Percentiles rank a stretch among this genome's conserved stretches.
These are phyloP conservation scores for Hyles vespertilio DNA, from an alignment of 1,140 invertebrate genomes.

Conservation along the genomic window DNA sequence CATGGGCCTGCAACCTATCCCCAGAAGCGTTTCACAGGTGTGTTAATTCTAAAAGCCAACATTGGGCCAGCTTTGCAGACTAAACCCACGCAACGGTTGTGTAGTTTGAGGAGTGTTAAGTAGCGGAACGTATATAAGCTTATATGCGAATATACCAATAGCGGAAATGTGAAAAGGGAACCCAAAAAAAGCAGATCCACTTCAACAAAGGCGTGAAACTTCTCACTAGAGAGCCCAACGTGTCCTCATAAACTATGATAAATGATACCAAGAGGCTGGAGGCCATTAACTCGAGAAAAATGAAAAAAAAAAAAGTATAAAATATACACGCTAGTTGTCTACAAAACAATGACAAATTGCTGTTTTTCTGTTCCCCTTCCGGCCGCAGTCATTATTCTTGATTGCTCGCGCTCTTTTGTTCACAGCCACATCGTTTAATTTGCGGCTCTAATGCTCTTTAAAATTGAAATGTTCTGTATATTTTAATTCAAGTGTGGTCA, in stretches of 20 bases:
- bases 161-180: too few species aligned
- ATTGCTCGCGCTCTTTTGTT: conserved; percentile 21
- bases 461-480: background rate
- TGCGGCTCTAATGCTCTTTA: background rate
- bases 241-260: conserved; percentile 25
- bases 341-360: conserved; percentile 33
- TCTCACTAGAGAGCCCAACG: background rate
- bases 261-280: conserved; percentile 17
- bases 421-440: conserved; percentile 13
- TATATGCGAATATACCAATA: too few species aligned
- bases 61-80: too few species aligned
- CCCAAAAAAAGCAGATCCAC: too few species aligned
- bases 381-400: conserved; percentile 22
- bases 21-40: too few species aligned
- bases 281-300: conserved; percentile 24
- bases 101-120: too few species aligned
- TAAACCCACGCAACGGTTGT: too few species aligned
- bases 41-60: too few species aligned
- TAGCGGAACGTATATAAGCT: too few species aligned
- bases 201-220: too few species aligned
- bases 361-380: conserved; percentile 13
- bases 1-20: too few species aligned
- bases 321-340: conserved; percentile 13
- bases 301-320: conserved; percentile 17
- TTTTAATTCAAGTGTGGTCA: too few species aligned